Base-by-base conservation (phyloP, 2,888 invertebrate genomes). In the Protophormia terraenovae region DNA sequence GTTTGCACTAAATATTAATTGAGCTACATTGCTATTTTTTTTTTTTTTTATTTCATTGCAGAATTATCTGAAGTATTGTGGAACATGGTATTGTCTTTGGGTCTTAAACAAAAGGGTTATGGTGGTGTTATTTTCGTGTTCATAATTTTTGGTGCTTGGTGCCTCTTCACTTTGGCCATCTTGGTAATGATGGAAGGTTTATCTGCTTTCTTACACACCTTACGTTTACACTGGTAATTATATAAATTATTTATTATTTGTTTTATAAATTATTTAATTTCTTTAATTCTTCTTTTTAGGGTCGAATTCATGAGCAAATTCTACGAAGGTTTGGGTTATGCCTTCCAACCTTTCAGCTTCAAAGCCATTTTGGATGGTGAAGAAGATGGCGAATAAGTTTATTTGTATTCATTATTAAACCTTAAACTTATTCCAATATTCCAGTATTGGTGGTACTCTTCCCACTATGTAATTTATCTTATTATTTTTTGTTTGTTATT, bases 181-280 rank as follows among this genome's bases (percentile, higher is more conserved):
- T 95, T 99, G 87, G 97, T 99, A 87, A 95, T 99, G 92, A 99
- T 99, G 99, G 99, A 99, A 94, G 99, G 99, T 1, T 94, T 99
- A n/a, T 99, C 99, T 16, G 99, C 99, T 60, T 99, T 99, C 94
- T 94, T 99, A 88, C 99, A 99, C 93, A 99, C 99, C 0, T 95
- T 99, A 89, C 97, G 99, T 95, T 95, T 99, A 90, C 99, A 99
- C 93, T 99, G 99, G 98, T 97, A 92, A 92, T 84, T 64, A 27
- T 58, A 38, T n/a, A 10, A 29, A 84, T 85, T 83, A 55, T 71
- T 64, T 29, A 7, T 27, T 27, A 2, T 19, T n/a, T 14, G 7
- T 45, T 38, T 32, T 7, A 10, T 12, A 41, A 22, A 19, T 10
- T 47, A 24, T 29, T 22, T 45, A 8, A 27, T 83, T 85, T 83